phyloP scores from a whole-genome alignment of 2,113 vertebrate genomes.

The Herpetotheres cachinnans region DNA sequence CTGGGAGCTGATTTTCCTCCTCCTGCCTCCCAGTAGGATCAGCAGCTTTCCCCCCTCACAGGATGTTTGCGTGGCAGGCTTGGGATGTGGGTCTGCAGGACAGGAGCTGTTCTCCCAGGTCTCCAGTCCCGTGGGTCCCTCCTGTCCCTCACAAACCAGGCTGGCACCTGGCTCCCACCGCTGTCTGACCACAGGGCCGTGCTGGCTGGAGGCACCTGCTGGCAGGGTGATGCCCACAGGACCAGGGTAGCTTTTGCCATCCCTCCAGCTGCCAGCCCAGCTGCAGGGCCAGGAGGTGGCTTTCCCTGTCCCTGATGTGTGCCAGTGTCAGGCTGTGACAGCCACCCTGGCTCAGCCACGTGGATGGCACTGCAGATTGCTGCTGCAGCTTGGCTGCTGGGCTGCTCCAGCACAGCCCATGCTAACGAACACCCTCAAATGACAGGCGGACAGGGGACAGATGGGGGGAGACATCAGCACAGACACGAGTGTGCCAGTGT shows the following conservation, averaged over 20 bases:
- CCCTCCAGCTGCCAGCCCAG: not conserved
- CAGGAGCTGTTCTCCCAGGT: not conserved
- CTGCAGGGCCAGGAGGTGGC: not conserved
- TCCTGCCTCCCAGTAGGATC: not conserved
- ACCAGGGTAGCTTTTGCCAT: not conserved
- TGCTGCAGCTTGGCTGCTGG: not conserved
- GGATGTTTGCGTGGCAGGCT: rapidly evolving
- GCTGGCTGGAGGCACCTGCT: not conserved
- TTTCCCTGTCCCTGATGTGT: not conserved
- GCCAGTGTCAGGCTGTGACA: not conserved
- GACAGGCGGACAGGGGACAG: not conserved
- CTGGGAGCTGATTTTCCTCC: not conserved
- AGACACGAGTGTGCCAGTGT: rapidly evolving
- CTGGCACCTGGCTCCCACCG: not conserved
- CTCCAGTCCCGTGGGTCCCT: too few species aligned
- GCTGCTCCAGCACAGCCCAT: not conserved
- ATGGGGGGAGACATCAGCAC: not conserved
- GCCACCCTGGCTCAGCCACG: rapidly evolving
- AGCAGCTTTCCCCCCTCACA: not conserved
- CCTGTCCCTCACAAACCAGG: not conserved
- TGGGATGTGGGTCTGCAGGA: not conserved
- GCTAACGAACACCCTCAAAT: too few species aligned
- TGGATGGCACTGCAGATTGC: too few species aligned
- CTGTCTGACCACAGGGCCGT: not conserved
- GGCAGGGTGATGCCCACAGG: not conserved